Percentiles rank a stretch among this genome's conserved stretches.
These are phyloP conservation scores for Lasioglossum villosulum DNA, from an alignment of 2,888 invertebrate genomes.

Conservation along the genomic window DNA sequence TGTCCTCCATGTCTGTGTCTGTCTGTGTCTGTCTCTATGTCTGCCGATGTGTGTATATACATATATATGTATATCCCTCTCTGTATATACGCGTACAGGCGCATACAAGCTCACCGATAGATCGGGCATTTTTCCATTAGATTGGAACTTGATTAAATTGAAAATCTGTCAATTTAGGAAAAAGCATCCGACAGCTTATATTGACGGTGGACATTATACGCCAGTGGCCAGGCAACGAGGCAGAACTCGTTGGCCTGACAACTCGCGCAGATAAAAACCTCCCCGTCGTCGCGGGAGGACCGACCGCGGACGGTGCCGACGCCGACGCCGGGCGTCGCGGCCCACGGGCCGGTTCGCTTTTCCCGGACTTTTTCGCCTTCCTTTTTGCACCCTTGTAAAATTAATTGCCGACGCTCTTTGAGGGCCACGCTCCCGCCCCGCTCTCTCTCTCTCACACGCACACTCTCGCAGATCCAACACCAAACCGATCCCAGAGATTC, in stretches of 20 bases:
- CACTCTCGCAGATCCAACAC: neutral
- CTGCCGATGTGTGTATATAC: neutral
- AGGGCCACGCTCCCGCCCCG: constrained; percentile 66
- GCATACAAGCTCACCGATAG: constrained; percentile 73
- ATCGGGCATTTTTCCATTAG: constrained; percentile 84
- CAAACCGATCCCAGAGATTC: constrained; percentile 55
- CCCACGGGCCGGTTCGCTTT: constrained; percentile 61
- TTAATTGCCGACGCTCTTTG: constrained; percentile 74
- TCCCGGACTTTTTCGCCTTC: constrained; percentile 60
- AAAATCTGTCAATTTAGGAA: constrained; percentile 84
- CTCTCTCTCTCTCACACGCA: neutral
- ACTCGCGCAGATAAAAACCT: constrained; percentile 77
- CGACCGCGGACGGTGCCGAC: constrained; percentile 19
- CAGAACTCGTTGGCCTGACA: constrained; percentile 79
- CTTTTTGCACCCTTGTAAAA: constrained; percentile 73
- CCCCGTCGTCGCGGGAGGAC: constrained; percentile 70
- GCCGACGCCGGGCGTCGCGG: constrained; percentile 12
- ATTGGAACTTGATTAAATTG: constrained; percentile 84
- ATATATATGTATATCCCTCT: neutral
- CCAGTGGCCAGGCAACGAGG: constrained; percentile 74
- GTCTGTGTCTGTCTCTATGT: neutral
- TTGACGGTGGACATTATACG: constrained; percentile 82
- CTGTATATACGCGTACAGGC: neutral
- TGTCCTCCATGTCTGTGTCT: neutral
- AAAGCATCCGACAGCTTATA: constrained; percentile 83